phyloP scores from a whole-genome alignment of 2,888 invertebrate species.

The Fragum sueziense region DNA sequence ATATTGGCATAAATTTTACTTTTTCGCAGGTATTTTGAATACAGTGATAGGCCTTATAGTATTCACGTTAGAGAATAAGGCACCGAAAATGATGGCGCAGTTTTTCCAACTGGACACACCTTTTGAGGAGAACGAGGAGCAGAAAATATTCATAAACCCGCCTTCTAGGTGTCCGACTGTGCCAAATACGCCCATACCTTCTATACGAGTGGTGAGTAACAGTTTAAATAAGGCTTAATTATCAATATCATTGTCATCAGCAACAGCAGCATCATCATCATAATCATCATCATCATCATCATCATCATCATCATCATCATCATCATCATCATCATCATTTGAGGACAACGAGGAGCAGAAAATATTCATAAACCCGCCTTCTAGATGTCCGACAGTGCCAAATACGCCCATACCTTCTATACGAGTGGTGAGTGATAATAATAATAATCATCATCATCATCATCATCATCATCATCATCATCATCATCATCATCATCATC shows the following conservation, averaged over 20 bases:
- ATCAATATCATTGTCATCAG: not conserved
- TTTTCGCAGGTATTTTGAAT: constrained; percentile 71
- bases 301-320: too few relatives aligned
- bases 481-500: too few relatives aligned
- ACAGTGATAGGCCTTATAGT: constrained; percentile 66
- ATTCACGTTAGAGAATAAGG: constrained; percentile 65
- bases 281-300: too few relatives aligned
- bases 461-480: too few relatives aligned
- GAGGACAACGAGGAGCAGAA: constrained; percentile 51
- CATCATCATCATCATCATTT: too few relatives aligned
- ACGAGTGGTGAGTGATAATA: constrained; percentile 20
- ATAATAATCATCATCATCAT: too few relatives aligned
- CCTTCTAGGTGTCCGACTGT: not conserved
- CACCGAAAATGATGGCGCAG: constrained; percentile 64
- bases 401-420: constrained; percentile 1
- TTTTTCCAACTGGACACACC: constrained; percentile 70
- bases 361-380: constrained; percentile 22
- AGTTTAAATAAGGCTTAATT: too few relatives aligned
- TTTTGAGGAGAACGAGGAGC: constrained; percentile 49
- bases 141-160: constrained; percentile 29
- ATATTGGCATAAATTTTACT: too few relatives aligned
- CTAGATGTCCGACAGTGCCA: not conserved
- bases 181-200: constrained; percentile 2
- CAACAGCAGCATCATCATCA: too few relatives aligned
- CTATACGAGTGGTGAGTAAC: constrained; percentile 11